These are phyloP conservation scores for Mohoua ochrocephala DNA, from an alignment of 2,113 vertebrate genomes.

Conservation along the genomic window DNA sequence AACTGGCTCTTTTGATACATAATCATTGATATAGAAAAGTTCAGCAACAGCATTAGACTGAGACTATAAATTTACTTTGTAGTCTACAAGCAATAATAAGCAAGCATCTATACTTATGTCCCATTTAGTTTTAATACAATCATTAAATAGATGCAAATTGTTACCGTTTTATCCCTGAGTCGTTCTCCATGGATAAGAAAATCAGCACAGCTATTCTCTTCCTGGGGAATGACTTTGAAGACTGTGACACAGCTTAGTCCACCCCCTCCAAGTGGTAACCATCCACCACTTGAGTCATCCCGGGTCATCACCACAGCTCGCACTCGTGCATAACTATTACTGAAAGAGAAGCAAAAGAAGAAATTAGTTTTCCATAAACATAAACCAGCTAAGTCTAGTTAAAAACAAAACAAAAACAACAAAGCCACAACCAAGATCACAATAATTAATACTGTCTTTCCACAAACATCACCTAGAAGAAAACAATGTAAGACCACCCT, in stretches of 20 bases:
- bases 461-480: background rate
- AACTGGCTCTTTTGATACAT: background rate
- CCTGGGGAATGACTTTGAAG: conserved; percentile 89
- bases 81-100: background rate
- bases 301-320: conserved; percentile 99
- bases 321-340: conserved; percentile 97
- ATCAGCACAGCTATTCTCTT: conserved; percentile 87
- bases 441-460: background rate
- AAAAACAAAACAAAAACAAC: background rate
- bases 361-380: conserved; percentile 66
- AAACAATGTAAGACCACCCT: background rate
- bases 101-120: background rate
- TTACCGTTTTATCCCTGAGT: conserved; percentile 98
- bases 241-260: conserved; percentile 97
- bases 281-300: conserved; percentile 99
- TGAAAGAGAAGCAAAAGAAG: conserved; percentile 74
- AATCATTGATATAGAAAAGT: background rate
- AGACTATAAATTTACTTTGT: background rate
- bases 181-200: conserved; percentile 97
- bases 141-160: background rate
- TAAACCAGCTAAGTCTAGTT: background rate
- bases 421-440: background rate
- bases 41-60: background rate
- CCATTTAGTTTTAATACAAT: background rate
- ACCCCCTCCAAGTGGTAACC: conserved; percentile 93